phyloP scores from a whole-genome alignment of 1,140 invertebrate species.

The Leguminivora glycinivorella region DNA sequence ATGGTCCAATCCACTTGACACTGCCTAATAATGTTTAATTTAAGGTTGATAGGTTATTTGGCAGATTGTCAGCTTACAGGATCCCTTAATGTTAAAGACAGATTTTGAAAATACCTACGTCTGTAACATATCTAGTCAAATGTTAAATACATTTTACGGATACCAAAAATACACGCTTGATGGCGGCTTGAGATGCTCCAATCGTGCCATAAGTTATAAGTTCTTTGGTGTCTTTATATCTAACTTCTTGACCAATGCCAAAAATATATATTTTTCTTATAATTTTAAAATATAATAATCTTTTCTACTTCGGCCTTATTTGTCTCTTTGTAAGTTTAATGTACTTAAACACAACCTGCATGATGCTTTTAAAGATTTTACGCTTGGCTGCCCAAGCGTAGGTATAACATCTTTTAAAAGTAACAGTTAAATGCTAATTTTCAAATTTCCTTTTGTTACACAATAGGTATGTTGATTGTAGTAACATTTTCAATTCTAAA shows the following conservation, averaged over 20 bases:
- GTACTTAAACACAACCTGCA: background rate
- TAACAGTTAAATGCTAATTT: slow-evolving; percentile 9
- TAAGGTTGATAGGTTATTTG: too few relatives aligned
- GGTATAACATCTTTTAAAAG: background rate
- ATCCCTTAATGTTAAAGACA: too few relatives aligned
- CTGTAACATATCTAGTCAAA: too few relatives aligned
- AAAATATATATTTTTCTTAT: background rate
- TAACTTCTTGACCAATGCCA: too few relatives aligned
- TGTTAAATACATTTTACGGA: too few relatives aligned
- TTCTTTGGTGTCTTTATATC: too few relatives aligned
- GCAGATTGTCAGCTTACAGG: too few relatives aligned
- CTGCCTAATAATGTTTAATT: background rate
- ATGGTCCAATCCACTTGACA: slow-evolving; percentile 4
- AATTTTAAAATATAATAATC: background rate
- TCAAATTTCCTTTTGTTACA: slow-evolving; percentile 1
- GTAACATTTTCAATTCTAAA: background rate
- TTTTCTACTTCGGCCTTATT: background rate
- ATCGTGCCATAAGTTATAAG: too few relatives aligned
- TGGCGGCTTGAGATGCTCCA: too few relatives aligned
- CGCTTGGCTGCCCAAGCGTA: background rate
- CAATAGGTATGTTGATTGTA: background rate
- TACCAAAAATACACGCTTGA: too few relatives aligned
- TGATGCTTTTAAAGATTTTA: background rate
- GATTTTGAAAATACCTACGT: too few relatives aligned
- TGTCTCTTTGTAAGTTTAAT: background rate